These are phyloP conservation scores for Palythoa caribaeorum DNA, from an alignment of 92 coral and sea anemone species.

Conservation along the genomic window DNA sequence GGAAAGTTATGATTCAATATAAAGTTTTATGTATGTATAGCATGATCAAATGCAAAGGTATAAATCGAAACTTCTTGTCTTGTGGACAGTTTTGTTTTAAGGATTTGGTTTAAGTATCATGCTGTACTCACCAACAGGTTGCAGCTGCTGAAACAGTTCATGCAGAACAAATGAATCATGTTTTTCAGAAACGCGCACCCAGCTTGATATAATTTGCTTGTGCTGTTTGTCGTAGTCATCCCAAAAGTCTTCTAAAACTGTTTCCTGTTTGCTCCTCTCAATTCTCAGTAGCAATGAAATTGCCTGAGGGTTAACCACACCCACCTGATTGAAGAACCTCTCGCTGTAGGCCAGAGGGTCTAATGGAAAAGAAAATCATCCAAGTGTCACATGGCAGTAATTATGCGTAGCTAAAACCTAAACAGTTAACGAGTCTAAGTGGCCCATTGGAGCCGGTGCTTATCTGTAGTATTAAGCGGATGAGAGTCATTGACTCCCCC, in stretches of 20 bases:
- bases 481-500: too few relatives aligned
- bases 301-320: conserved; percentile 10
- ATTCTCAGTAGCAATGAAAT: not conserved
- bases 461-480: too few relatives aligned
- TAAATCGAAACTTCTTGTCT: too few relatives aligned
- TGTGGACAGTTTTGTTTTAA: too few relatives aligned
- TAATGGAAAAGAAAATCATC: not conserved
- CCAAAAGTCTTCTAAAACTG: not conserved
- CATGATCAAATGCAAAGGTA: too few relatives aligned
- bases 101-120: not conserved
- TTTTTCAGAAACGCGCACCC: not conserved
- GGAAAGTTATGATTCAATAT: too few relatives aligned
- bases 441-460: too few relatives aligned
- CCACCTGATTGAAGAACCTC: conserved; percentile 8
- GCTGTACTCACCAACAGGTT: conserved; percentile 3
- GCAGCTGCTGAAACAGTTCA: not conserved
- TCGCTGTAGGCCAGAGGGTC: conserved; percentile 1
- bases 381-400: not conserved
- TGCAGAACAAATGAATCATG: not conserved
- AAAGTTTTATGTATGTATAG: too few relatives aligned
- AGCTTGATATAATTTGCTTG: not conserved
- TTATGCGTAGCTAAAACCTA: too few relatives aligned
- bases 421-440: too few relatives aligned
- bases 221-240: conserved; percentile 14
- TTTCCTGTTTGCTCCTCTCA: not conserved